Evolutionary conservation across 2,113 vertebrate species (phyloP), one percentile per base, ranked within the genome.

Genomic region (Rhinoptilus africanus): DNA sequence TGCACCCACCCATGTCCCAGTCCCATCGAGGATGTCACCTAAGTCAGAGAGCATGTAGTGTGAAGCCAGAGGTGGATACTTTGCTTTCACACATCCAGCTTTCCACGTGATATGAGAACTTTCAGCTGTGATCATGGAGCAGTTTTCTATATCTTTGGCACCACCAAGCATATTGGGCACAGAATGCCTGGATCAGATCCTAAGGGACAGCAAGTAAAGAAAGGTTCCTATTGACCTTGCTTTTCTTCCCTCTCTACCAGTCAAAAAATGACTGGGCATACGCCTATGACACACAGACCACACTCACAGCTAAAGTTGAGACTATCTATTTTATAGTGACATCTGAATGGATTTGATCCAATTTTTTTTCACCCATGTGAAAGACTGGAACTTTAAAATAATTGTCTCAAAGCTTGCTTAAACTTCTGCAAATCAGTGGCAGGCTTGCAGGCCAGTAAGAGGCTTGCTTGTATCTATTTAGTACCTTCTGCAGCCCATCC

Each of bases 1-100:
- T 16, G 17, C 0, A 1, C 35, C 26, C 5, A 1, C 7, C 41
- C 3, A 2, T 39, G 35, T 53, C 48, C 67, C 66, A 59, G 47
- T 30, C 32, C 30, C 13, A 6, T 34, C 0, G 0, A 35, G 39
- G 48, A 68, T 4, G 14, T 27, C 28, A 32, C 50, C 56, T 54
- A 41, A 77, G 27, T 48, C 2, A 5, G 14, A 71, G n/a, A 20
- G 5, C 15, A 22, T 1, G 2, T 9, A 20, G 4, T 43, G 75
- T 0, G 1, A 85, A 85, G 28, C 6, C 66, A 85, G 74, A 66
- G 50, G 17, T 0, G 0, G 13, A 51, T 75, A 47, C 27, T 85
- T 63, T 75, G 35, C 56, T 41, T 51, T 78, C 48, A 93, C 6
- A 45, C 35, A n/a, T n/a, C 32, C 56, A 82, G 30, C 28, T 59